phyloP scores from a whole-genome alignment of 2,888 invertebrate species.

The Callyntrura sp. region DNA sequence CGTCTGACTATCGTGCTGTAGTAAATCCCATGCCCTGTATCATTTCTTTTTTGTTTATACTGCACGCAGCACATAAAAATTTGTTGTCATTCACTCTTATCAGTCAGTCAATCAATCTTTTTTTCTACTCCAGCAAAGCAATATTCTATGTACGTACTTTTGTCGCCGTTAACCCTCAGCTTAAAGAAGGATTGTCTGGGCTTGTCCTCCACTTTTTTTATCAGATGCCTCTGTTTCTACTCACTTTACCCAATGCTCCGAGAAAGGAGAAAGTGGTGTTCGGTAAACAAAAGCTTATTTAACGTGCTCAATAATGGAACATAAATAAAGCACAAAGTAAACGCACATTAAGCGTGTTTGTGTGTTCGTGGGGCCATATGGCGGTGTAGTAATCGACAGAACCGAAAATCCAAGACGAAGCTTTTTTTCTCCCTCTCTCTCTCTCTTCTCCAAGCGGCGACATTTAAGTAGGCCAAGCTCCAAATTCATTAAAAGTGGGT shows the following conservation, averaged over 20 bases:
- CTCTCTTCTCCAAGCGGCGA: not conserved
- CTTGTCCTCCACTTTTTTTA: constrained; percentile 1
- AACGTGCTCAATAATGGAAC: not conserved
- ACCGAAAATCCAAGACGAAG: not conserved
- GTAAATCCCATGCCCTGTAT: not conserved
- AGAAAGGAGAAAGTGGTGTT: constrained; percentile 20
- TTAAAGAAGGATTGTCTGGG: constrained; percentile 4
- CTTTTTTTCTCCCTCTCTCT: no score
- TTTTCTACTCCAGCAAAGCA: constrained; percentile 2
- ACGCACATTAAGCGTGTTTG: not conserved
- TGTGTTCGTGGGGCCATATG: not conserved
- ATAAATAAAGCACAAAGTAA: not conserved
- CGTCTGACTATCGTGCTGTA: not conserved
- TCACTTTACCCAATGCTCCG: constrained; percentile 12
- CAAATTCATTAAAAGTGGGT: constrained; percentile 44
- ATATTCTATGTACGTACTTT: not conserved
- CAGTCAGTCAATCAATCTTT: not conserved
- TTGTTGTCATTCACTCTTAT: not conserved
- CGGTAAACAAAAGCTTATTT: constrained; percentile 20
- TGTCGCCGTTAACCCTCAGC: constrained; percentile 4
- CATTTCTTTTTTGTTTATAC: not conserved
- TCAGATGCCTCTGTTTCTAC: not conserved
- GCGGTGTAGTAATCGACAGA: not conserved
- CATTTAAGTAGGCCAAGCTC: constrained; percentile 51
- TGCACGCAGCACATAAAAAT: not conserved